Evolutionary conservation across 2,797 vertebrate species (phyloP).

Genomic region (Anolis apletophallus): DNA sequence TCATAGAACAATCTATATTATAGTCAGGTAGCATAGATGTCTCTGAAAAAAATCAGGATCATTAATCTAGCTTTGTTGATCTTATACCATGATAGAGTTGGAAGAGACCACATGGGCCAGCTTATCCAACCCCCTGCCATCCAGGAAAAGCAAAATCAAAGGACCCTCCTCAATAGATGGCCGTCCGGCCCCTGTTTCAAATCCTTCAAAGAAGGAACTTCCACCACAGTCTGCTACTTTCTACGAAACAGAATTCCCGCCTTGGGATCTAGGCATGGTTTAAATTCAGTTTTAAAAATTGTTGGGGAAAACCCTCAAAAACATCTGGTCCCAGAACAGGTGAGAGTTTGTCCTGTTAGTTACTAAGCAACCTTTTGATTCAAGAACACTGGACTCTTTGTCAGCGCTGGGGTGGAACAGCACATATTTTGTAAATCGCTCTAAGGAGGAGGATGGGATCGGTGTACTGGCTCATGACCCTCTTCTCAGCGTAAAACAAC

Average conservation of each 20-base stretch:
- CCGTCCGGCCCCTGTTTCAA: too few relatives aligned
- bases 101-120: too few relatives aligned
- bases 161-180: too few relatives aligned
- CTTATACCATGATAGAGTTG: not conserved
- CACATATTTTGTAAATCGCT: constrained; percentile 1
- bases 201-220: too few relatives aligned
- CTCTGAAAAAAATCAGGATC: not conserved
- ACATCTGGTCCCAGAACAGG: not conserved
- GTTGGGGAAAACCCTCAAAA: not conserved
- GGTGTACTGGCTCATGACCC: not conserved
- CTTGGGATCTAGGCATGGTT: not conserved
- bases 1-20: not conserved
- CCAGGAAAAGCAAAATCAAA: too few relatives aligned
- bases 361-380: constrained; percentile 6
- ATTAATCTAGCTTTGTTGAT: not conserved
- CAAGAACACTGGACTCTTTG: not conserved
- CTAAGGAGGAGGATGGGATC: not conserved
- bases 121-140: too few relatives aligned
- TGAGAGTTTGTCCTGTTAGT: not conserved
- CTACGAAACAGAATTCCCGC: not conserved
- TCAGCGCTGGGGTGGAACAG: not conserved
- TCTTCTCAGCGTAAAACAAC: not conserved
- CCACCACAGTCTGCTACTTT: not conserved
- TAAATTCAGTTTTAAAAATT: not conserved
- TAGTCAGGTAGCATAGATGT: not conserved